A percentile compares a stretch with the other conserved stretches of the same genome.
Conservation (phyloP, 2,888 invertebrate genomes). For the Macrostomum cliftonense region DNA sequence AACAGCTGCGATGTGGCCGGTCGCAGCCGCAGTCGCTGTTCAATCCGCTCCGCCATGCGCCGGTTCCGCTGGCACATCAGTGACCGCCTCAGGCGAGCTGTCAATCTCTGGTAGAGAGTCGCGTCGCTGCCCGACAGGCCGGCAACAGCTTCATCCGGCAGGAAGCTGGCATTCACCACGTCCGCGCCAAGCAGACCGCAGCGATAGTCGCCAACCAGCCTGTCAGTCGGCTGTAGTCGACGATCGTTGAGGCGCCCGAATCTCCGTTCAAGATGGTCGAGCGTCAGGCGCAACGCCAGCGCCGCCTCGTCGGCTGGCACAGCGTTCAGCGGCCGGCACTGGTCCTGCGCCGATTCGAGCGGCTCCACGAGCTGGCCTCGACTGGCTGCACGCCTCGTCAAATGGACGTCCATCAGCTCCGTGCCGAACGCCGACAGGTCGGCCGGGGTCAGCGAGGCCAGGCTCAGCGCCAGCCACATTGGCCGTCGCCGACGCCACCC, state of each 20-base stretch:
- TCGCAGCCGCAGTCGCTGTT: constrained; percentile 25
- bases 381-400: constrained; percentile 41
- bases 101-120: too few species aligned
- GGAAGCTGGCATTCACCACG: too few species aligned
- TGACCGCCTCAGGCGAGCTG: constrained; percentile 23
- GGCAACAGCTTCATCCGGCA: too few species aligned
- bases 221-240: too few species aligned
- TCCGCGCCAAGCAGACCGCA: too few species aligned
- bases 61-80: constrained; percentile 42
- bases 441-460: constrained; percentile 41
- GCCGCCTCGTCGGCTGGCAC: background rate
- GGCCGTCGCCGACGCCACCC: constrained; percentile 44
- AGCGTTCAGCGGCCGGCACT: constrained; percentile 42
- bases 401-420: constrained; percentile 43
- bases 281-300: background rate
- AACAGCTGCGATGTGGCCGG: too few species aligned
- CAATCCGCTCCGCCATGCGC: constrained; percentile 40
- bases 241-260: too few species aligned
- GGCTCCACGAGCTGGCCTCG: constrained; percentile 40
- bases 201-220: too few species aligned
- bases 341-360: constrained; percentile 43
- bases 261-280: background rate
- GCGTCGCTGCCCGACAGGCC: too few species aligned
- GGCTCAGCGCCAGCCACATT: constrained; percentile 43
- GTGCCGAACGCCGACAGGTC: constrained; percentile 38